These are phyloP conservation scores for Gallinago nigripennis DNA, from an alignment of 2,797 vertebrate species.

Conservation along the genomic window DNA sequence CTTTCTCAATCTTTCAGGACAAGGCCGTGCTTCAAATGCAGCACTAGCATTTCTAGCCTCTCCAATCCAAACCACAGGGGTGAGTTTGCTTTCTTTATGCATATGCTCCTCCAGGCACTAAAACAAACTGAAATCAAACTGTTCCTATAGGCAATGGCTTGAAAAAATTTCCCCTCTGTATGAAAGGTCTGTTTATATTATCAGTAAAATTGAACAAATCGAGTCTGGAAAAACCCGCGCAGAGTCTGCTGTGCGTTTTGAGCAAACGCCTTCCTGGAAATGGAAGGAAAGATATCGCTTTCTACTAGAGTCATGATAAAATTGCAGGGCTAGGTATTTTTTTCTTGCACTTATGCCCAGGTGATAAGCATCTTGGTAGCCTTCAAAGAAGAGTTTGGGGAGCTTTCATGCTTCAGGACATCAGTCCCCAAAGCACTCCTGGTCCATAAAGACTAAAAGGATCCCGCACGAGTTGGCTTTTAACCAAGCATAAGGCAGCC, in stretches of 20 bases:
- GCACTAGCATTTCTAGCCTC: background rate
- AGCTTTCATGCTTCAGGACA: background rate
- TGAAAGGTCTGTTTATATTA: conserved; percentile 41
- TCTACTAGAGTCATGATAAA: background rate
- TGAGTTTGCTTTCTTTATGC: conserved; percentile 50
- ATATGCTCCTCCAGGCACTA: conserved; percentile 32
- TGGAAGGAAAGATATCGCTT: background rate
- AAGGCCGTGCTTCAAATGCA: conserved; percentile 22
- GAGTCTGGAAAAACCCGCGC: background rate
- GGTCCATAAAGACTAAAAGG: background rate
- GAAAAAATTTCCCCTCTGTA: conserved; percentile 21
- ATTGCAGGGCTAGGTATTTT: background rate
- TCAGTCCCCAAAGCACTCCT: background rate
- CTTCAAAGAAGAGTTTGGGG: background rate
- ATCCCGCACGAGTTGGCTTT: background rate
- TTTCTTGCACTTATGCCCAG: background rate
- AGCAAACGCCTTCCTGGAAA: background rate
- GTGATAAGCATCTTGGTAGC: background rate
- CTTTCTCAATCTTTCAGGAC: conserved; percentile 11
- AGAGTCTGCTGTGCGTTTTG: background rate
- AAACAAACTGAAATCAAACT: conserved; percentile 57
- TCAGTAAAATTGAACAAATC: background rate
- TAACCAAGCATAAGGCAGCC: conserved; percentile 4
- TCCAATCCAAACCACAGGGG: conserved; percentile 55
- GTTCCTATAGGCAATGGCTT: conserved; percentile 46